Evolutionary conservation across 64 coral and sea anemone genomes (phyloP).

Genomic region (Stichodactyla helianthus): DNA sequence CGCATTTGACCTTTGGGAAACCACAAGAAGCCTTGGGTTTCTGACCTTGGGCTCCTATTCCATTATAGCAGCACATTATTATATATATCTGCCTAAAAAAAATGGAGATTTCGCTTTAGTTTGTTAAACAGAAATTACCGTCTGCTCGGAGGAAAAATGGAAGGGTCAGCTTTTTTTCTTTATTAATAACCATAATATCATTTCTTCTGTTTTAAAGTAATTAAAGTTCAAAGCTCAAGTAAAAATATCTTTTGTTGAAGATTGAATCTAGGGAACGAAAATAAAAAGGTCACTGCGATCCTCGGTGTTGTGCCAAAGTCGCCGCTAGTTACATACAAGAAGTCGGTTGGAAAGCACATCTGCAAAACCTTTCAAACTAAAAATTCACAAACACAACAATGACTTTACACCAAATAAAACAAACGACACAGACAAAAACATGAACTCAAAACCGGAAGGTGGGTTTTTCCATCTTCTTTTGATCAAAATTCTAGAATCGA

Average conservation of each 20-base stretch:
- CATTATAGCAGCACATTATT: too few species aligned
- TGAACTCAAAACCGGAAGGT: not conserved
- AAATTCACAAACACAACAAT: not conserved
- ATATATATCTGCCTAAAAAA: too few species aligned
- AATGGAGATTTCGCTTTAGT: too few species aligned
- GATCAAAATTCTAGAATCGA: too few species aligned
- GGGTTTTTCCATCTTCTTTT: not conserved
- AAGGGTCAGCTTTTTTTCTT: not conserved
- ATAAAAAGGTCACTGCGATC: not conserved
- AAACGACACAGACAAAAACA: not conserved
- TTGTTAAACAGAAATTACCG: too few species aligned
- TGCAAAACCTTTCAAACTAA: not conserved
- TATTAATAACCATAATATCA: not conserved
- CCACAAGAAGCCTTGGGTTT: too few species aligned
- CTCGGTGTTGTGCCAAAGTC: too few species aligned
- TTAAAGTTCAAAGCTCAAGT: constrained; percentile 10
- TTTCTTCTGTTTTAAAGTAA: not conserved
- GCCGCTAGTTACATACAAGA: too few species aligned
- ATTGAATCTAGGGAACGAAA: not conserved
- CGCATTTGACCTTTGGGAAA: too few species aligned
- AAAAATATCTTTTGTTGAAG: not conserved
- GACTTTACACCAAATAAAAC: not conserved
- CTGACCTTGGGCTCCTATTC: too few species aligned
- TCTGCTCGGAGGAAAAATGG: too few species aligned
- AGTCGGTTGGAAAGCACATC: not conserved